These are phyloP conservation scores for Xenopus borealis DNA, from an alignment of 2,113 vertebrate species.

Conservation along the genomic window DNA sequence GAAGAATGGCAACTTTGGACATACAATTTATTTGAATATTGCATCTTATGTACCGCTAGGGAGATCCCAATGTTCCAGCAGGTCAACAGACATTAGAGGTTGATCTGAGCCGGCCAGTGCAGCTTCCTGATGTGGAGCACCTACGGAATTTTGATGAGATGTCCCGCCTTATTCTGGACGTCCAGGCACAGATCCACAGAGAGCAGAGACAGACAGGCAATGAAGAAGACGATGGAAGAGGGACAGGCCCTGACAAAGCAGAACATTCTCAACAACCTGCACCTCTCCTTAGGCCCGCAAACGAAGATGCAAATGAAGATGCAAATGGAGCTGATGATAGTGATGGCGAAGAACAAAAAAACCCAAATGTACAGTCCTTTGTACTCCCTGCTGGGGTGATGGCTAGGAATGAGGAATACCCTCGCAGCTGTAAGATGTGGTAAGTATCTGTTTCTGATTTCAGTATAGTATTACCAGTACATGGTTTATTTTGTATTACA, in stretches of 20 bases:
- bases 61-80: conserved; percentile 94
- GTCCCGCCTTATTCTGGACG: conserved; percentile 78
- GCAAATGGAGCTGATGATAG: background rate
- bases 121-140: conserved; percentile 79
- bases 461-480: too few relatives aligned
- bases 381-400: conserved; percentile 86
- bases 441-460: conserved; percentile 52
- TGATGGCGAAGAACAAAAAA: accelerated
- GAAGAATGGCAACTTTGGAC: too few relatives aligned
- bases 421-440: conserved; percentile 87
- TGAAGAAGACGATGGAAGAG: conserved; percentile 27
- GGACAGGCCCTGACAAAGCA: background rate
- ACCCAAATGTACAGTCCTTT: conserved; percentile 71
- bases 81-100: conserved; percentile 92
- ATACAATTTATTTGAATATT: background rate
- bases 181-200: conserved; percentile 75
- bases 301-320: background rate
- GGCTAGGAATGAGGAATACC: conserved; percentile 91
- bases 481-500: too few relatives aligned
- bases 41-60: conserved; percentile 60
- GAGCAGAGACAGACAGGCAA: conserved; percentile 56
- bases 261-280: background rate
- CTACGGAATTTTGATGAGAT: conserved; percentile 84
- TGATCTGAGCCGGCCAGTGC: conserved; percentile 78
- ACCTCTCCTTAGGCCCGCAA: background rate